Evolutionary conservation across 30 jellyfish, hydroid and myxozoan genomes (phyloP), one percentile per base, ranked within the genome.

Genomic region (Cassiopea xamachana): DNA sequence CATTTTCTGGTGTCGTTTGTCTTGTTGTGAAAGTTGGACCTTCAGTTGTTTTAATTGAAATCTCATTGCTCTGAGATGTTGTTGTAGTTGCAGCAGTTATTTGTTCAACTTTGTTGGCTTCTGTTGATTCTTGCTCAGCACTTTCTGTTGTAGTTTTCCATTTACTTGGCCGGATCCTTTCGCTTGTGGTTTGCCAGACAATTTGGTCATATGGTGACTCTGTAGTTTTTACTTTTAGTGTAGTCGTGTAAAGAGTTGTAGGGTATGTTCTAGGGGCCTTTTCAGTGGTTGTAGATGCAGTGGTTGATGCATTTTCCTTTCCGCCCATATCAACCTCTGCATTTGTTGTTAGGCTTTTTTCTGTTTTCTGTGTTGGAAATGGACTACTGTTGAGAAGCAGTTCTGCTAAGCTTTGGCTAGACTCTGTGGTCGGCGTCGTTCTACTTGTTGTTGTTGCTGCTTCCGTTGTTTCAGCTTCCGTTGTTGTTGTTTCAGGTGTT

Each of bases 361-460:
- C 84, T 1, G 77, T 50, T 79, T 55, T 55, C 69, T 50, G 69
- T 69, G 75, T 51, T 48, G 84, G 75, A 16, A 78, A 60, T 46
- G 83, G 78, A 7, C 77, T 15, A 49, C 85, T 72, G 47, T 83
- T 83, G 39, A 83, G 75, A 48, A 83, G 84, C 79, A 69, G n/a
- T 44, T 70, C 84, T 16, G 92, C 92, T 10, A 83, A 17, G 3
- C 87, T 62, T 46, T 85, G 87, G 47, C 86, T 76, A 71, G 87
- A 76, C 51, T 85, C 93, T 39, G 93, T 75, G 17, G 87, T 76
- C 75, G 43, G 75, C 0, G 85, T 72, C 49, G 74, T 13, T 27
- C 2, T 69, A 15, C 46, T 10, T 45, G 82, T 60, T 46, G 73
- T 16, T 64, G 85, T 83, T 79, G 76, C 87, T 14, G 88, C 48